These are phyloP conservation scores for Globodera rostochiensis DNA, from an alignment of 1,140 invertebrate genomes.

Conservation along the genomic window DNA sequence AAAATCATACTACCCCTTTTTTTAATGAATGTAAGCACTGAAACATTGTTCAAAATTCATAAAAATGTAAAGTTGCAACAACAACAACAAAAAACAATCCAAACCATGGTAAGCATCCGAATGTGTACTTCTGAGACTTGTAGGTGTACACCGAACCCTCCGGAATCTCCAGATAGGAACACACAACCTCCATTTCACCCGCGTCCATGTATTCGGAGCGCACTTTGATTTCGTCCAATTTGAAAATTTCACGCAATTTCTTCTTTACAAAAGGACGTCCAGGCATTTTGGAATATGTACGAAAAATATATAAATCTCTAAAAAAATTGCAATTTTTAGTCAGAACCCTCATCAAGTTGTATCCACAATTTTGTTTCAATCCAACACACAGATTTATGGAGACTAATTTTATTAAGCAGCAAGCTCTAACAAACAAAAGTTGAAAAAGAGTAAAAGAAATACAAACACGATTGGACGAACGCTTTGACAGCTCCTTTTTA, in stretches of 20 bases:
- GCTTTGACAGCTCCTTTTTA: no score
- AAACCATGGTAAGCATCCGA: slow-evolving; percentile 27
- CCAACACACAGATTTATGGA: no score
- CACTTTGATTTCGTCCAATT: not conserved
- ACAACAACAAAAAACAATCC: not conserved
- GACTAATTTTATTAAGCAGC: no score
- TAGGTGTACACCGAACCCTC: not conserved
- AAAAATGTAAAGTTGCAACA: not conserved
- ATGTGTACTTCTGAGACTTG: slow-evolving; percentile 2
- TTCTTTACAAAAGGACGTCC: not conserved
- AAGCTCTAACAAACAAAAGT: no score
- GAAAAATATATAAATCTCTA: no score
- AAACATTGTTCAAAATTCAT: not conserved
- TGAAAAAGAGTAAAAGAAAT: no score
- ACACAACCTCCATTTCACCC: slow-evolving; percentile 15
- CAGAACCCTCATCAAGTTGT: no score
- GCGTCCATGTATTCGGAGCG: slow-evolving; percentile 18
- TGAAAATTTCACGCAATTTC: not conserved
- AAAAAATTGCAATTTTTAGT: no score
- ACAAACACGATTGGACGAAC: no score
- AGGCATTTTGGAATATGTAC: not conserved
- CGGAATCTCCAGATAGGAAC: slow-evolving; percentile 11
- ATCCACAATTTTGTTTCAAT: no score
- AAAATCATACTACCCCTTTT: not conserved
- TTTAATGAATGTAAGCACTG: not conserved